phyloP scores from a whole-genome alignment of 2,797 vertebrate genomes.

The Salarias fasciatus region DNA sequence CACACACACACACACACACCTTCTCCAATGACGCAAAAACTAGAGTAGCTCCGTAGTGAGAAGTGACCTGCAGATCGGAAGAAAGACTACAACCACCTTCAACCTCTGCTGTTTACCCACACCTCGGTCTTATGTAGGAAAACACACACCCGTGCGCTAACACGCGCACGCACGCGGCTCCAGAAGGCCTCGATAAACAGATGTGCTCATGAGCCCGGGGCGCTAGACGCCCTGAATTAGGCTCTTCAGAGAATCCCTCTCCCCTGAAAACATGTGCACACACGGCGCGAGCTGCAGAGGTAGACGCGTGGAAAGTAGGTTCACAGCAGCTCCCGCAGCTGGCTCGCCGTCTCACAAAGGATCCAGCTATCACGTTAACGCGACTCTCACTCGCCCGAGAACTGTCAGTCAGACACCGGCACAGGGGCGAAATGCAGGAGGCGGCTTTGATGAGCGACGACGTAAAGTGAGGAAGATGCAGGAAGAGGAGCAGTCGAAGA shows the following conservation, averaged over 20 bases:
- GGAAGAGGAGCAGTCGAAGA: not conserved
- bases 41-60: slow-evolving; percentile 50
- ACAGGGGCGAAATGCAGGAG: slow-evolving; percentile 29
- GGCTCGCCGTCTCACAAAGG: slow-evolving; percentile 42
- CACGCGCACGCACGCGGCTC: slow-evolving; percentile 36
- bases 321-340: slow-evolving; percentile 59
- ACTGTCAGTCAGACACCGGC: slow-evolving; percentile 49
- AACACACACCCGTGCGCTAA: slow-evolving; percentile 18
- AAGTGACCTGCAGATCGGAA: slow-evolving; percentile 61
- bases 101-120: slow-evolving; percentile 63
- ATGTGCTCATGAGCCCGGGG: slow-evolving; percentile 72
- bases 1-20: slow-evolving; percentile 8
- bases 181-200: slow-evolving; percentile 69
- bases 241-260: slow-evolving; percentile 67
- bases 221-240: slow-evolving; percentile 66
- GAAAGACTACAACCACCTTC: slow-evolving; percentile 61
- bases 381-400: slow-evolving; percentile 66
- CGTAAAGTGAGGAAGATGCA: not conserved
- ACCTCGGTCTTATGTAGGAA: slow-evolving; percentile 48
- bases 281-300: not conserved
- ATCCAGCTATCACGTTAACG: slow-evolving; percentile 60
- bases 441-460: slow-evolving; percentile 45
- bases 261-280: slow-evolving; percentile 41
- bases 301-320: slow-evolving; percentile 53
- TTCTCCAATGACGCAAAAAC: slow-evolving; percentile 36